A percentile compares a stretch with the other conserved stretches of the same genome.
These are phyloP conservation scores for Thamnophis elegans DNA, from an alignment of 2,797 vertebrate species.

Conservation along the genomic window DNA sequence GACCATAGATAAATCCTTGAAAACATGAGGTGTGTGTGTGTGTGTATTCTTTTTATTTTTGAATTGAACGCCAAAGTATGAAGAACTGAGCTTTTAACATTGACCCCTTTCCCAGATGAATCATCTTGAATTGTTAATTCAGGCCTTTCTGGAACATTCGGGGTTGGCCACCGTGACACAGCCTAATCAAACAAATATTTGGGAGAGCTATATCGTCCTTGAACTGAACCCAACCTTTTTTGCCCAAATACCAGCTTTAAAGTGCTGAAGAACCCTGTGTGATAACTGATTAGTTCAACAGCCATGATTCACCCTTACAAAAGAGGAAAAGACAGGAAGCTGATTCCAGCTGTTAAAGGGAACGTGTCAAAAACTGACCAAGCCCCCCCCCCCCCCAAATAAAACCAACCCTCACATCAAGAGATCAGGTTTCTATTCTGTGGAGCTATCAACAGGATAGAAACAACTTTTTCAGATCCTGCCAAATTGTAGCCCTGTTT, in stretches of 20 bases:
- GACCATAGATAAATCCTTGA: background rate
- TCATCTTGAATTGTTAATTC: background rate
- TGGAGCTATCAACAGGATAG: constrained; percentile 51
- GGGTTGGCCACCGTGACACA: background rate
- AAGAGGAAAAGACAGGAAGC: constrained; percentile 54
- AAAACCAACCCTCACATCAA: background rate
- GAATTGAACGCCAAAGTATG: background rate
- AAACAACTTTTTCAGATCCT: constrained; percentile 51
- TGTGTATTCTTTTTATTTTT: background rate
- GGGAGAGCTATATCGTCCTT: constrained; percentile 29
- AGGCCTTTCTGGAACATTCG: background rate
- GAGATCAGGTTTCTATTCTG: constrained; percentile 62
- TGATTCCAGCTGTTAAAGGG: constrained; percentile 65
- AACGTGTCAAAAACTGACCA: constrained; percentile 57
- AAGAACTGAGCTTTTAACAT: background rate
- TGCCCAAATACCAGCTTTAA: constrained; percentile 30
- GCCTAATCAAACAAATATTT: constrained; percentile 29
- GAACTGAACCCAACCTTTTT: constrained; percentile 21
- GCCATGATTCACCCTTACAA: constrained; percentile 57
- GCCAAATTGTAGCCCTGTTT: constrained; percentile 56
- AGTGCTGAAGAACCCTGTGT: constrained; percentile 43
- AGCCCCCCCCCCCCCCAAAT: background rate
- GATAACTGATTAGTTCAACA: constrained; percentile 41
- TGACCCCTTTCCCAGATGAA: background rate
- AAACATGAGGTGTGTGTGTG: background rate